Evolutionary conservation across 2,888 invertebrate genomes (phyloP).

Genomic region (Pherbina coryleti): DNA sequence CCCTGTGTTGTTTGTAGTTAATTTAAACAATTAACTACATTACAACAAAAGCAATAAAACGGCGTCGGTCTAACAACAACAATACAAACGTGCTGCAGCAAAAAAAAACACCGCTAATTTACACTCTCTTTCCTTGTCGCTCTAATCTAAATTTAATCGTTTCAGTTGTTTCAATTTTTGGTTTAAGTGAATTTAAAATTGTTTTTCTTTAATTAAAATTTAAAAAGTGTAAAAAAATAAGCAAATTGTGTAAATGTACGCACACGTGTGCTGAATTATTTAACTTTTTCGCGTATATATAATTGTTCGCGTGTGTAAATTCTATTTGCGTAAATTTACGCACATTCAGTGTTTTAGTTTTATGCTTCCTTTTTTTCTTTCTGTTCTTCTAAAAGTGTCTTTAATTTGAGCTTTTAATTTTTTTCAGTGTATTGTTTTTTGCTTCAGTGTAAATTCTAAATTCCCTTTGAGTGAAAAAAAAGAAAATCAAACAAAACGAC

Average conservation of each 20-base stretch:
- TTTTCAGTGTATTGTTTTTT: too few relatives aligned
- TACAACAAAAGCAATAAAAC: slow-evolving; percentile 9
- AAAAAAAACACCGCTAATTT: slow-evolving; percentile 2
- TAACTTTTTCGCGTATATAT: too few relatives aligned
- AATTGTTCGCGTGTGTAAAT: too few relatives aligned
- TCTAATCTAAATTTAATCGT: too few relatives aligned
- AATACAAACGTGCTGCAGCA: neutral
- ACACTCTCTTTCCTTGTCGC: neutral
- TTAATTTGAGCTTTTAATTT: neutral
- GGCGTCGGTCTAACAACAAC: neutral
- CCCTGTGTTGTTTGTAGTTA: slow-evolving; percentile 13
- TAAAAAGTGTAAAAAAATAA: neutral
- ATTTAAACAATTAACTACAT: slow-evolving; percentile 24
- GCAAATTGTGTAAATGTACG: too few relatives aligned
- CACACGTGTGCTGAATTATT: too few relatives aligned
- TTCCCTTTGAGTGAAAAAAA: neutral
- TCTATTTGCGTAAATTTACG: neutral
- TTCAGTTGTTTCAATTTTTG: neutral
- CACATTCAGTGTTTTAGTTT: neutral
- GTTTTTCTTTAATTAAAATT: neutral
- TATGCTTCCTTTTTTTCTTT: neutral
- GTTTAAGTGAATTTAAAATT: neutral
- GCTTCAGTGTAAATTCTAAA: too few relatives aligned
- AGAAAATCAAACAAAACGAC: neutral
- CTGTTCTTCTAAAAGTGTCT: neutral